phyloP scores from a whole-genome alignment of 2,888 invertebrate species.

The Hydroisotoma schaefferi region DNA sequence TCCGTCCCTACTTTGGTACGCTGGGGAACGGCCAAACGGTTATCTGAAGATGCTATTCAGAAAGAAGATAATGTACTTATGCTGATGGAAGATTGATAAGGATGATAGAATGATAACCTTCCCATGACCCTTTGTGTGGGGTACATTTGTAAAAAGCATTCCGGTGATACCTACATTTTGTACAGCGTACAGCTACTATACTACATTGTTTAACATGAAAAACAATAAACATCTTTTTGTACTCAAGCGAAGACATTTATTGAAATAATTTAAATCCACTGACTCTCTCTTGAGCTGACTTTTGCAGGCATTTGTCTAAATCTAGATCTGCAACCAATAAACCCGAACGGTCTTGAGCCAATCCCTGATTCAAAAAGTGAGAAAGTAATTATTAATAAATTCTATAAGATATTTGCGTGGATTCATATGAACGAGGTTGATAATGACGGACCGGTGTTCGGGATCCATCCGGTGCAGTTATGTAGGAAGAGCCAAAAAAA shows the following conservation, averaged over 20 bases:
- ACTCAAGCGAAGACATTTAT: too few species aligned
- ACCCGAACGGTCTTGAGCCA: slow-evolving; percentile 8
- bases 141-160: too few species aligned
- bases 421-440: too few species aligned
- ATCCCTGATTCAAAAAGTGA: slow-evolving; percentile 1
- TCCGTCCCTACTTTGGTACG: slow-evolving; percentile 76
- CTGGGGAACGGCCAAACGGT: slow-evolving; percentile 72
- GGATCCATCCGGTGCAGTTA: slow-evolving; percentile 19
- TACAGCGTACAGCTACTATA: too few species aligned
- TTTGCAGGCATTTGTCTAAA: slow-evolving; percentile 6
- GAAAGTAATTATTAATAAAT: neutral
- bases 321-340: slow-evolving; percentile 15
- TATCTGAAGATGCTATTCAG: slow-evolving; percentile 74
- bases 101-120: too few species aligned
- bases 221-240: too few species aligned
- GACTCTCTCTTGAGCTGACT: neutral
- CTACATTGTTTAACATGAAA: too few species aligned
- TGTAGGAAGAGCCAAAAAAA: slow-evolving; percentile 24
- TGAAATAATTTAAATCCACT: neutral
- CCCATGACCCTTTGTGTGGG: too few species aligned
- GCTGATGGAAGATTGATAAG: slow-evolving; percentile 75
- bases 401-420: neutral
- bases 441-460: slow-evolving; percentile 23
- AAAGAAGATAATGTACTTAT: slow-evolving; percentile 71
- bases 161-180: too few species aligned